phyloP scores from a whole-genome alignment of 1,140 invertebrate genomes.

The Drosophila jambulina region DNA sequence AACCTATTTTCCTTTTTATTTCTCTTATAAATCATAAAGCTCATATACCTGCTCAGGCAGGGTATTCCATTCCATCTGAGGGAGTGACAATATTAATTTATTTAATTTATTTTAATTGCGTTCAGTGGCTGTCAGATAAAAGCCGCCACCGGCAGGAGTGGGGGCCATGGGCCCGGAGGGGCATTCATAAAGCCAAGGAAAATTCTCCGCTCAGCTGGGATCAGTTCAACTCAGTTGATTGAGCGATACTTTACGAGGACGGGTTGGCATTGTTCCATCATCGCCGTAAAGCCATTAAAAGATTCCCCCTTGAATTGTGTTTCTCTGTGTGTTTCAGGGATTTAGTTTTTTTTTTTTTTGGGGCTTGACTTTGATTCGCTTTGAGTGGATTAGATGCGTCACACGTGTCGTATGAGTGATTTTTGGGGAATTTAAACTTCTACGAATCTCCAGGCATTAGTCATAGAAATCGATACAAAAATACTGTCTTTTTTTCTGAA shows the following conservation, averaged over 20 bases:
- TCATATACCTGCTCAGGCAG: neutral
- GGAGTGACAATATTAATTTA: slow-evolving; percentile 79
- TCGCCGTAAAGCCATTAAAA: slow-evolving; percentile 48
- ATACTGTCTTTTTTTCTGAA: neutral
- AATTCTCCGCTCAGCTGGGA: slow-evolving; percentile 19
- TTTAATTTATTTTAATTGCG: slow-evolving; percentile 79
- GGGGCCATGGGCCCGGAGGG: neutral
- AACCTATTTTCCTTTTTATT: neutral
- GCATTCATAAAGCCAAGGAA: slow-evolving; percentile 34
- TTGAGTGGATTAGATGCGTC: slow-evolving; percentile 66
- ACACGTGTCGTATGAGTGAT: slow-evolving; percentile 62
- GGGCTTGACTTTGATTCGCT: slow-evolving; percentile 44
- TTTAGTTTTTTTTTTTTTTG: slow-evolving; percentile 35
- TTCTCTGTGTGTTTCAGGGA: slow-evolving; percentile 46
- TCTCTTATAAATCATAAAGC: neutral
- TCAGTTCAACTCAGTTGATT: slow-evolving; percentile 54
- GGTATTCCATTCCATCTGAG: slow-evolving; percentile 28
- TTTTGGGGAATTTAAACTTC: slow-evolving; percentile 45
- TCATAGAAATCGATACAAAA: slow-evolving; percentile 11
- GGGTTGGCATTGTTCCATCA: slow-evolving; percentile 46
- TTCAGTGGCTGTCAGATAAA: slow-evolving; percentile 69
- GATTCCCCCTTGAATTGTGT: slow-evolving; percentile 52
- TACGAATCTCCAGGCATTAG: slow-evolving; percentile 31
- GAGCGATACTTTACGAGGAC: slow-evolving; percentile 76
- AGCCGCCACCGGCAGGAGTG: slow-evolving; percentile 46